These are phyloP conservation scores for Poecilia velifera DNA, from an alignment of 2,797 vertebrate genomes.

Conservation along the genomic window DNA sequence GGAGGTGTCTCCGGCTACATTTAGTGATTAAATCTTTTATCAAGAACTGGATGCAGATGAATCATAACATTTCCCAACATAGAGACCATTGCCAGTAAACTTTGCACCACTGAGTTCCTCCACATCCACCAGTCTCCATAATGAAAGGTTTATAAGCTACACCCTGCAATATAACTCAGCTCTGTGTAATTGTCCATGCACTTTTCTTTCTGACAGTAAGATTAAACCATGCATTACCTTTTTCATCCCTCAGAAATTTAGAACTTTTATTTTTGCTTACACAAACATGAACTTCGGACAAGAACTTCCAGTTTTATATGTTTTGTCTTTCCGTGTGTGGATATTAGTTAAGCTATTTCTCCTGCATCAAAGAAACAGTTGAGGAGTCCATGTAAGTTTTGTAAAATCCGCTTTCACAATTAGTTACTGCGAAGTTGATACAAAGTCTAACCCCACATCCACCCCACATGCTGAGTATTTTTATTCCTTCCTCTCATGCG, in stretches of 20 bases:
- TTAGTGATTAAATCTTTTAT: background rate
- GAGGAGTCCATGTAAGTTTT: background rate
- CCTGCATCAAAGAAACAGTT: background rate
- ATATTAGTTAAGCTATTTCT: background rate
- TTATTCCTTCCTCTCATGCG: background rate
- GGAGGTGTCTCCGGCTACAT: background rate
- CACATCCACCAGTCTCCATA: background rate
- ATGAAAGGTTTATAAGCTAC: background rate
- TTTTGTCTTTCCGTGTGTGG: no score
- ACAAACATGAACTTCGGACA: background rate
- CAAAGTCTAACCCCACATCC: background rate
- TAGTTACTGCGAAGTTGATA: background rate
- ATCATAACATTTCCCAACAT: background rate
- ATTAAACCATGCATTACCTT: background rate
- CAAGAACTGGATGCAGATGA: background rate
- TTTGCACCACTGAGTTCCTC: background rate
- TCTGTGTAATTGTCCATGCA: background rate
- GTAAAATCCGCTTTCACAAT: background rate
- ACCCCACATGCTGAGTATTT: background rate
- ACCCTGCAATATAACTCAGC: background rate
- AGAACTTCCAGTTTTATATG: background rate
- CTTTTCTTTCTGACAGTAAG: background rate
- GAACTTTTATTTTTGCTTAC: background rate
- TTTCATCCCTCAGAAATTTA: background rate
- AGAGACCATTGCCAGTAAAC: background rate